Conservation (phyloP, 2,797 vertebrate genomes). For the Gymnocypris eckloni region DNA sequence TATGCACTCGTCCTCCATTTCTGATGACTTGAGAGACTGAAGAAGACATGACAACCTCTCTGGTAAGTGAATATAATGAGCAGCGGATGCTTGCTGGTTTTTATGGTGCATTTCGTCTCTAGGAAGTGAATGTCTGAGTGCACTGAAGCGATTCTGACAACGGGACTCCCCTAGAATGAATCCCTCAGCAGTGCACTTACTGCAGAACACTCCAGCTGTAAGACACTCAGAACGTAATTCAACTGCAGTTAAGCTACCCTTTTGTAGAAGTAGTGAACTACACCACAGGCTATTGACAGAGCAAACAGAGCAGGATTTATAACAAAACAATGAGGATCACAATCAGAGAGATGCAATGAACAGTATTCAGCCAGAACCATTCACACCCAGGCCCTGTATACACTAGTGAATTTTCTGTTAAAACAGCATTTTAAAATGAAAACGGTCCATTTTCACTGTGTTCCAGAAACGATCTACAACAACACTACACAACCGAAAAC, state of each 20-base stretch:
- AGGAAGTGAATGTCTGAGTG: neutral
- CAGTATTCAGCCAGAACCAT: neutral
- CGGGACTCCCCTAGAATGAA: neutral
- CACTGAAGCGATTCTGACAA: conserved; percentile 8
- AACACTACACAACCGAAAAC: no score
- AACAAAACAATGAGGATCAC: neutral
- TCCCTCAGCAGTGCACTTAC: conserved; percentile 8
- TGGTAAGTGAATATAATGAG: conserved; percentile 14
- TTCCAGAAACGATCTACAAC: no score
- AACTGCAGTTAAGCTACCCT: neutral
- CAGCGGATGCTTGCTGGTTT: conserved; percentile 13
- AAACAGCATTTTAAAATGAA: neutral
- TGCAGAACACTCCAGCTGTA: neutral
- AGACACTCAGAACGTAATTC: neutral
- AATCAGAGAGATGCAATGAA: neutral
- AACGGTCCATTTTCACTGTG: neutral
- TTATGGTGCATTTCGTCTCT: neutral
- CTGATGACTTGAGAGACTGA: neutral
- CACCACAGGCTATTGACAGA: neutral
- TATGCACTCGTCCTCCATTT: conserved; percentile 8
- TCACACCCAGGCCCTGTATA: neutral
- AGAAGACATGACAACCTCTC: conserved; percentile 1
- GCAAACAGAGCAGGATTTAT: neutral
- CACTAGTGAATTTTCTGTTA: no score
- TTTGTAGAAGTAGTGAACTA: neutral